A percentile compares a stretch with the other conserved stretches of the same genome.
These are phyloP conservation scores for Charaxes varanes DNA, from an alignment of 1,140 invertebrate species.

Conservation along the genomic window DNA sequence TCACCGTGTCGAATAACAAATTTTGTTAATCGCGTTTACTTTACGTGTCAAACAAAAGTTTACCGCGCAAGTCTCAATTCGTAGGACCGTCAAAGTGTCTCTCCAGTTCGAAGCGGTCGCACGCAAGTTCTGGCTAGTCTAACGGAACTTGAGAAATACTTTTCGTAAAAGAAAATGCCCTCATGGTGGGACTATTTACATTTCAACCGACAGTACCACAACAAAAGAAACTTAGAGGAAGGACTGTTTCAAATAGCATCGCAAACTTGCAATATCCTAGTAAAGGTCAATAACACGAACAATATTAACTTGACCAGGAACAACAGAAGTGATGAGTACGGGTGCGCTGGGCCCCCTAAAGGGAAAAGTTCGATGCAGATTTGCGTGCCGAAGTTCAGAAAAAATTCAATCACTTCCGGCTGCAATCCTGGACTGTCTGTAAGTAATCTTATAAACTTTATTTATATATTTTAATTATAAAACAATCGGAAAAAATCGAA, in stretches of 20 bases:
- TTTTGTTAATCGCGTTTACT: conserved; percentile 21
- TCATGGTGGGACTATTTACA: conserved; percentile 75
- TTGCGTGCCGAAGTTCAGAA: conserved; percentile 63
- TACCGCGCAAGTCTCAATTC: conserved; percentile 56
- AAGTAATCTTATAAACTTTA: conserved; percentile 25
- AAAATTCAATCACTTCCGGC: conserved; percentile 64
- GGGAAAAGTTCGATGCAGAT: conserved; percentile 58
- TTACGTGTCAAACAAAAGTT: conserved; percentile 21
- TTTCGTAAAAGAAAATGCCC: conserved; percentile 67
- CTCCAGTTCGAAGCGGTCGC: conserved; percentile 27
- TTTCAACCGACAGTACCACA: conserved; percentile 66
- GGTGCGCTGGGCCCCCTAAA: conserved; percentile 60
- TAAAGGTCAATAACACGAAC: conserved; percentile 83
- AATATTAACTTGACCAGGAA: conserved; percentile 81
- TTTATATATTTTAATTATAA: neutral
- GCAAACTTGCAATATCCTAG: conserved; percentile 81
- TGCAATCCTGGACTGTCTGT: conserved; percentile 72
- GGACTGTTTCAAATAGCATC: conserved; percentile 83
- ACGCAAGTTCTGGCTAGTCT: conserved; percentile 26
- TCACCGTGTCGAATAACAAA: conserved; percentile 15
- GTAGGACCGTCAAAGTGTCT: conserved; percentile 29
- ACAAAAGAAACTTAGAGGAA: conserved; percentile 79
- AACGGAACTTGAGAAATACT: conserved; percentile 23
- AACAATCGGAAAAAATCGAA: neutral
- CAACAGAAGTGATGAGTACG: conserved; percentile 77